Evolutionary conservation across 2,888 invertebrate genomes (phyloP), one percentile per base, ranked within the genome.

Genomic region (Drosophila affinis): DNA sequence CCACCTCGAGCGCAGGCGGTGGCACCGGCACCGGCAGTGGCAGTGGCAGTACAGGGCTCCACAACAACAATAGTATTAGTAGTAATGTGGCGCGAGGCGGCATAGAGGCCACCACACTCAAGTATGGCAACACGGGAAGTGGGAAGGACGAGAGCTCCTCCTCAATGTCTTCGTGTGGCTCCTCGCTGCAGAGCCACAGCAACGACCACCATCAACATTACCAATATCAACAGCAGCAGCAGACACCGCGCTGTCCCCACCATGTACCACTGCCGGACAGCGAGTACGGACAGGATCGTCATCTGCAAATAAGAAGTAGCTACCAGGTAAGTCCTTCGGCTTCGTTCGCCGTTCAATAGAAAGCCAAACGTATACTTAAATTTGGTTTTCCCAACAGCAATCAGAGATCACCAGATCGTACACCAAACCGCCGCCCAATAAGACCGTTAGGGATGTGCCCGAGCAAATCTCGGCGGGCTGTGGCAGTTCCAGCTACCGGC

Each of bases 321-420:
- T 94, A 94, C 93, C 94, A 94, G 94, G 94, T 94, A 63, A 67
- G 73, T 71, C 14, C 39, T 39, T 39, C n/a, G 12, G 10, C 2
- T 21, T 21, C 21, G 21, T 21, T 5, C 24, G 0, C 5, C 24
- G 12, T 4, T 34, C 14, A 14, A 1, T 3, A 12, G 0, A 4
- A 3, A 2, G 2, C 9, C 3, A 7, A 3, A 2, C 1, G 9
- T 18, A 7, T 0, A 3, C 24, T 1, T 18, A 5, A 14, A n/a
- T 44, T 53, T 58, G 46, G 1, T 3, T 3, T 49, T 39, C 5
- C 17, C 93, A 34, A 3, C 92, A 94, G 94, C 94, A 94, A 93
- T 94, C 94, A 92, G 94, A 94, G 93, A 94, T 94, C 93, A 94
- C 94, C 90, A 93, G 94, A 91, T 94, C 94, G 92, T 94, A 94